Conservation (phyloP, 2,113 vertebrate species). For the Apodemus sylvaticus region DNA sequence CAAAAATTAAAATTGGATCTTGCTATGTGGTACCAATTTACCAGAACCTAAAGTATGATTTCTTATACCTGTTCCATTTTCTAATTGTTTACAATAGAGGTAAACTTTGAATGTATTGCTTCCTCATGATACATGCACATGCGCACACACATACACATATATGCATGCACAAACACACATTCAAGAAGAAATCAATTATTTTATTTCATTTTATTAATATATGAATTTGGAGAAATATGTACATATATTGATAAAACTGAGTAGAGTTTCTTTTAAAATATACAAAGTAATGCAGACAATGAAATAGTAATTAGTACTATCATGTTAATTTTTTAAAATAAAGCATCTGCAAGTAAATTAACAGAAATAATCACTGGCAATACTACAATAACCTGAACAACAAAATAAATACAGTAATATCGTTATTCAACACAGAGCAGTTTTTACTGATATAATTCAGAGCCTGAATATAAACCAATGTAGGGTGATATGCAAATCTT, state of each 20-base stretch:
- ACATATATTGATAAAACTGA: not conserved
- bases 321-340: not conserved
- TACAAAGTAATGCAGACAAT: not conserved
- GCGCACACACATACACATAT: not conserved
- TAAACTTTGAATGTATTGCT: not conserved
- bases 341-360: not conserved
- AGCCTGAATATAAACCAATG: not conserved
- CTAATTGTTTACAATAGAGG: not conserved
- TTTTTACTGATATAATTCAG: not conserved
- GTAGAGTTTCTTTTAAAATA: not conserved
- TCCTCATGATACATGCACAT: not conserved
- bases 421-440: not conserved
- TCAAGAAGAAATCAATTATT: not conserved
- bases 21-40: not conserved
- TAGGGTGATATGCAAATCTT: not conserved
- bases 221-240: not conserved
- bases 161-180: fast-evolving
- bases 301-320: not conserved
- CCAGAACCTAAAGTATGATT: not conserved
- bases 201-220: not conserved
- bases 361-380: not conserved
- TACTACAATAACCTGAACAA: not conserved
- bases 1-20: not conserved
- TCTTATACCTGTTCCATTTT: not conserved
- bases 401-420: not conserved